Percentiles rank a stretch among this genome's conserved stretches.
These are phyloP conservation scores for Berghia stephanieae DNA, from an alignment of 1,140 invertebrate species.

Conservation along the genomic window DNA sequence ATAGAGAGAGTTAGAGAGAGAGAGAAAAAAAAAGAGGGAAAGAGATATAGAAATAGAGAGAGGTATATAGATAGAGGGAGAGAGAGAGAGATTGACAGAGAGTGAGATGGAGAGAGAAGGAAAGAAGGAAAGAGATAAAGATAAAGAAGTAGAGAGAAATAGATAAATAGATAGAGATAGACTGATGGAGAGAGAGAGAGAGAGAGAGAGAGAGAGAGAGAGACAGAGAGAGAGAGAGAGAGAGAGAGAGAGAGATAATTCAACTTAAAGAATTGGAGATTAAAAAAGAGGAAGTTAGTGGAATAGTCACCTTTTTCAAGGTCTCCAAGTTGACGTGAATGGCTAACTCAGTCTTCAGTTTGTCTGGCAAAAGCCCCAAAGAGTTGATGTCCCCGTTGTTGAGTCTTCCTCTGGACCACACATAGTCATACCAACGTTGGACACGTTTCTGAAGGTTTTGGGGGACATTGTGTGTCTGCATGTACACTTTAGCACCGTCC, in stretches of 20 bases:
- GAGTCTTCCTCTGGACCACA: slow-evolving; percentile 94
- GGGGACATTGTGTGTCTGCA: slow-evolving; percentile 96
- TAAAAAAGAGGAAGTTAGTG: neutral
- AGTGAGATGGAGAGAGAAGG: neutral
- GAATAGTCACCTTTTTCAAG: slow-evolving; percentile 84
- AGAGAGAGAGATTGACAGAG: neutral
- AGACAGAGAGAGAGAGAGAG: neutral
- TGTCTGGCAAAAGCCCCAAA: slow-evolving; percentile 90
- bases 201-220: slow-evolving; percentile 1
- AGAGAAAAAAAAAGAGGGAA: neutral
- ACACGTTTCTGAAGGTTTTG: slow-evolving; percentile 93
- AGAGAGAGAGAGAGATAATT: neutral
- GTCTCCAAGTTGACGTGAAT: slow-evolving; percentile 95
- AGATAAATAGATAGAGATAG: neutral
- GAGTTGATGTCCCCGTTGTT: slow-evolving; percentile 96
- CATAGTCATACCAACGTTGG: slow-evolving; percentile 96
- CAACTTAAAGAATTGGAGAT: neutral
- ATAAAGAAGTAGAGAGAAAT: neutral
- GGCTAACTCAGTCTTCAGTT: slow-evolving; percentile 94
- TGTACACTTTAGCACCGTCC: slow-evolving; percentile 96
- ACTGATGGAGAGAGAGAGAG: neutral
- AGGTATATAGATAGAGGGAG: neutral
- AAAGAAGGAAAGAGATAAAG: neutral
- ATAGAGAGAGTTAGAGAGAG: neutral
- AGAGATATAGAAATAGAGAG: neutral